Evolutionary conservation across 2,113 vertebrate species (phyloP).

Genomic region (Lasiurus cinereus): DNA sequence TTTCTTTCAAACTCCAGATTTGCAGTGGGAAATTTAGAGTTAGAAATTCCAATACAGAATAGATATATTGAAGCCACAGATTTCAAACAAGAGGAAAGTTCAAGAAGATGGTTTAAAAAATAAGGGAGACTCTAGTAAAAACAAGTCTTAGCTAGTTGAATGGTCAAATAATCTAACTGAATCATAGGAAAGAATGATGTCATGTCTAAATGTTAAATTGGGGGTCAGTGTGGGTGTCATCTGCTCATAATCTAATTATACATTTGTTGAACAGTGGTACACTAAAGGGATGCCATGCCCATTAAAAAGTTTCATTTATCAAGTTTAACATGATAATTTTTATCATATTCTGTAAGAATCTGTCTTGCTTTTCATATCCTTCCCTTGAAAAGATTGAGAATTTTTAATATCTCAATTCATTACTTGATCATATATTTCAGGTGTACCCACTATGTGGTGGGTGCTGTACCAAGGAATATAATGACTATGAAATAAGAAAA

Average conservation of each 20-base stretch:
- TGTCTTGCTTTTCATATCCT: neutral
- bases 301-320: neutral
- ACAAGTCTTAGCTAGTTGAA: slow-evolving; percentile 38
- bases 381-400: slow-evolving; percentile 19
- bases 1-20: slow-evolving; percentile 70
- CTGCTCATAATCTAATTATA: neutral
- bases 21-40: slow-evolving; percentile 56
- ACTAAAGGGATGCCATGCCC: neutral
- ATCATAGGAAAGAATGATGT: slow-evolving; percentile 58
- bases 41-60: slow-evolving; percentile 66
- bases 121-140: slow-evolving; percentile 47
- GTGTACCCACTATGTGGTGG: neutral
- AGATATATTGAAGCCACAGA: slow-evolving; percentile 32
- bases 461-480: neutral
- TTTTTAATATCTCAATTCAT: neutral
- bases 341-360: neutral
- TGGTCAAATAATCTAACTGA: slow-evolving; percentile 58
- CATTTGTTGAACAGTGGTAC: neutral
- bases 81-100: slow-evolving; percentile 51
- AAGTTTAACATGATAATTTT: neutral
- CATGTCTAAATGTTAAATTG: slow-evolving; percentile 40
- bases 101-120: slow-evolving; percentile 36
- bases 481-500: neutral
- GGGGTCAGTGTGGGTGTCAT: neutral
- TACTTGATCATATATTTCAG: neutral